phyloP scores from a whole-genome alignment of 1,140 invertebrate species.

The Apis dorsata region DNA sequence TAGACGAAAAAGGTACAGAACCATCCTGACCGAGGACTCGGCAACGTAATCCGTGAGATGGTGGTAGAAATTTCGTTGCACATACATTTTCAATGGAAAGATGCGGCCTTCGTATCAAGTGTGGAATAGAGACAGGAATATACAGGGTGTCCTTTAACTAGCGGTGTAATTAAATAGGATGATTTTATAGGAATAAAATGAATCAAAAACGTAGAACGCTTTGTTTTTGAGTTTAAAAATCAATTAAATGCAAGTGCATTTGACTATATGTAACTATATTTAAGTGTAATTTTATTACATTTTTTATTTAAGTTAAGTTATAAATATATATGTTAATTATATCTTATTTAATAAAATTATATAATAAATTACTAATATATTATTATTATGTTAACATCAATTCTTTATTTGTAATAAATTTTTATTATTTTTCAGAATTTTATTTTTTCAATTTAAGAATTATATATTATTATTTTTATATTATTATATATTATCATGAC shows the following conservation, averaged over 20 bases:
- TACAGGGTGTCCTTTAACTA: not conserved
- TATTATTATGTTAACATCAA: not conserved
- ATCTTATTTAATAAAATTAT: too few relatives aligned
- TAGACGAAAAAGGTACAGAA: slow-evolving; percentile 32
- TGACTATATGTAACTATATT: too few relatives aligned
- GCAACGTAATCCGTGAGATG: slow-evolving; percentile 19
- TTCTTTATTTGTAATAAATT: not conserved
- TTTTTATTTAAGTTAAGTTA: not conserved
- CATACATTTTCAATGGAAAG: not conserved
- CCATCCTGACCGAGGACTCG: not conserved
- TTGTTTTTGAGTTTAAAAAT: not conserved
- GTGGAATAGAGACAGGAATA: not conserved
- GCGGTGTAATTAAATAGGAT: too few relatives aligned
- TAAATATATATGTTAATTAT: not conserved
- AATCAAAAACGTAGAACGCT: not conserved
- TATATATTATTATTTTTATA: too few relatives aligned
- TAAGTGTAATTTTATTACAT: too few relatives aligned
- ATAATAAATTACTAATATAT: too few relatives aligned
- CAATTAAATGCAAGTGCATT: too few relatives aligned
- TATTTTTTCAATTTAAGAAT: too few relatives aligned
- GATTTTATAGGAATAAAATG: too few relatives aligned
- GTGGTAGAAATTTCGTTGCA: not conserved
- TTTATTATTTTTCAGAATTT: too few relatives aligned
- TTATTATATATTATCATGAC: too few relatives aligned
- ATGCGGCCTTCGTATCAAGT: not conserved